These are phyloP conservation scores for Galeopsomyia nigrocyanea DNA, from an alignment of 2,888 invertebrate genomes.

Conservation along the genomic window DNA sequence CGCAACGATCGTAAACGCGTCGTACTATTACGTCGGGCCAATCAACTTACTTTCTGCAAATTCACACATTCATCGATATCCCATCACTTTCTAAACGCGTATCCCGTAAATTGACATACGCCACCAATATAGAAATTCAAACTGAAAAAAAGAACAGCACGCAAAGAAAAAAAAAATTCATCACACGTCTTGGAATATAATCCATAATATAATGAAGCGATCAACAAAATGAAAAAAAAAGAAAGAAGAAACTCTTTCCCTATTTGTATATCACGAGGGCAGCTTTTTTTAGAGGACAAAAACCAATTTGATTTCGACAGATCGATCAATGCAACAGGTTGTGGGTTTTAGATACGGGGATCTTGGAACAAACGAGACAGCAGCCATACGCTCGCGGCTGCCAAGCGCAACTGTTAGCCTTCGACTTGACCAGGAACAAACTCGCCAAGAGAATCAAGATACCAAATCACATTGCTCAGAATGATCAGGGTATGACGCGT, in stretches of 20 bases:
- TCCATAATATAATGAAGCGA: neutral
- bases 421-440: slow-evolving; percentile 73
- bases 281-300: slow-evolving; percentile 30
- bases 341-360: slow-evolving; percentile 81
- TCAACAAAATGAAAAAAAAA: slow-evolving; percentile 9
- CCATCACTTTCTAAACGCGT: too few species aligned
- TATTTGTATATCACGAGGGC: slow-evolving; percentile 5
- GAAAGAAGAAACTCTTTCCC: neutral
- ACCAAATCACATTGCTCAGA: slow-evolving; percentile 50
- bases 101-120: too few species aligned
- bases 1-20: too few species aligned
- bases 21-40: too few species aligned
- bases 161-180: neutral
- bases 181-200: neutral
- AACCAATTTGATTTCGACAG: slow-evolving; percentile 65
- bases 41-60: too few species aligned
- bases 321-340: slow-evolving; percentile 78
- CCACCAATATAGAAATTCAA: neutral
- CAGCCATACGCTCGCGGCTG: slow-evolving; percentile 68
- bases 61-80: too few species aligned
- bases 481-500: slow-evolving; percentile 51
- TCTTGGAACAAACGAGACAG: slow-evolving; percentile 67
- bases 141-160: neutral
- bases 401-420: slow-evolving; percentile 79
- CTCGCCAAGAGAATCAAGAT: slow-evolving; percentile 57